phyloP scores from a whole-genome alignment of 2,113 vertebrate species.

The Larimichthys polyactis region DNA sequence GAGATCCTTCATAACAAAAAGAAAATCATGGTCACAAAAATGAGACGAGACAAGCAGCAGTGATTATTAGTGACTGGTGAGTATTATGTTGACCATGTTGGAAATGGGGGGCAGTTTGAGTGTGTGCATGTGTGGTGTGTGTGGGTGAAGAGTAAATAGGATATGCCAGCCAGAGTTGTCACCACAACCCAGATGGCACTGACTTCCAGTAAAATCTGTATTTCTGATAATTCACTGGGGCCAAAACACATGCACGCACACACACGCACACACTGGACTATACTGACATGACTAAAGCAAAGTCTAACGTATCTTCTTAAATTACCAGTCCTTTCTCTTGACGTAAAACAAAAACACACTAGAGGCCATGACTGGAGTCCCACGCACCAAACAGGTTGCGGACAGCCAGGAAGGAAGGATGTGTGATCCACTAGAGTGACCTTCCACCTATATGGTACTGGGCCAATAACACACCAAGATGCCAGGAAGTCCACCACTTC shows the following conservation, averaged over 20 bases:
- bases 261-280: neutral
- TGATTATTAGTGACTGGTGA: neutral
- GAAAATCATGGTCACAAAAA: neutral
- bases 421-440: conserved; percentile 49
- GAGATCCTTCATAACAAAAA: neutral
- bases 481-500: conserved; percentile 67
- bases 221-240: conserved; percentile 15
- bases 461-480: conserved; percentile 47
- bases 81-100: neutral
- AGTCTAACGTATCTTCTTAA: neutral
- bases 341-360: conserved; percentile 5
- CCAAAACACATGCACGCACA: neutral
- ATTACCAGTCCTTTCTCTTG: neutral
- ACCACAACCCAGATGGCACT: conserved; percentile 61
- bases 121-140: neutral
- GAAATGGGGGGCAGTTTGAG: neutral
- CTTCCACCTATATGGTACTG: conserved; percentile 52
- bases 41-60: neutral
- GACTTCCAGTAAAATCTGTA: conserved; percentile 48
- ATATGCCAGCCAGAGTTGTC: conserved; percentile 32
- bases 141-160: conserved; percentile 11
- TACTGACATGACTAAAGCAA: neutral
- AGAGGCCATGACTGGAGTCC: neutral
- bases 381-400: conserved; percentile 43
- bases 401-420: conserved; percentile 63